phyloP scores from a whole-genome alignment of 2,113 vertebrate species.

The Elanus axillaris region DNA sequence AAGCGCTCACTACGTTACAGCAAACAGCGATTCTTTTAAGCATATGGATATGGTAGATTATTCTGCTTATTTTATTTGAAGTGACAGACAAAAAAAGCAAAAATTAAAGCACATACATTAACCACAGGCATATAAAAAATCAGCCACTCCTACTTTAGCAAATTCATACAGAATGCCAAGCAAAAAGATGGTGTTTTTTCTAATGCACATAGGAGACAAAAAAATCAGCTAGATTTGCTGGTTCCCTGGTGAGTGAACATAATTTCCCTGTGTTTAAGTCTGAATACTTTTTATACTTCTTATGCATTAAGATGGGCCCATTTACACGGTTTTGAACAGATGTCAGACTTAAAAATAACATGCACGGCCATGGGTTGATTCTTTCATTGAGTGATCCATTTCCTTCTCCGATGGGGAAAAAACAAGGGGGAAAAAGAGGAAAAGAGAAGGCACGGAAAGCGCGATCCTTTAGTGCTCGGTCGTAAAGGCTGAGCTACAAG shows the following conservation, averaged over 20 bases:
- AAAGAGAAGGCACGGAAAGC: background rate
- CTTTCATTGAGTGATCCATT: background rate
- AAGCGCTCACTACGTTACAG: background rate
- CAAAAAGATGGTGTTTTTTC: fast-evolving
- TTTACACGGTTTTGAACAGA: background rate
- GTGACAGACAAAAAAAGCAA: background rate
- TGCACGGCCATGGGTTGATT: background rate
- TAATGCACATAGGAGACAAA: background rate
- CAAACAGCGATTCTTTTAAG: background rate
- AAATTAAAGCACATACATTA: background rate
- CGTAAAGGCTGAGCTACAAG: background rate
- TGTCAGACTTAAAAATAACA: constrained; percentile 5
- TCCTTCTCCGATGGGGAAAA: background rate
- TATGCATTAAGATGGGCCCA: background rate
- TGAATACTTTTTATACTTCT: background rate
- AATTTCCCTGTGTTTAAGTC: background rate
- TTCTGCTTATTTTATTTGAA: background rate
- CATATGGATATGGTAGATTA: background rate
- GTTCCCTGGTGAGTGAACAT: background rate
- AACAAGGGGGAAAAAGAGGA: fast-evolving
- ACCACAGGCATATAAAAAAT: background rate
- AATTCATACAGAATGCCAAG: background rate
- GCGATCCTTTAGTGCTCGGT: background rate
- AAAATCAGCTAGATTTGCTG: background rate
- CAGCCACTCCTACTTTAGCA: background rate